Evolutionary conservation across 2,113 vertebrate species (phyloP), one percentile per base, ranked within the genome.

Genomic region (Lipophrys pholis): DNA sequence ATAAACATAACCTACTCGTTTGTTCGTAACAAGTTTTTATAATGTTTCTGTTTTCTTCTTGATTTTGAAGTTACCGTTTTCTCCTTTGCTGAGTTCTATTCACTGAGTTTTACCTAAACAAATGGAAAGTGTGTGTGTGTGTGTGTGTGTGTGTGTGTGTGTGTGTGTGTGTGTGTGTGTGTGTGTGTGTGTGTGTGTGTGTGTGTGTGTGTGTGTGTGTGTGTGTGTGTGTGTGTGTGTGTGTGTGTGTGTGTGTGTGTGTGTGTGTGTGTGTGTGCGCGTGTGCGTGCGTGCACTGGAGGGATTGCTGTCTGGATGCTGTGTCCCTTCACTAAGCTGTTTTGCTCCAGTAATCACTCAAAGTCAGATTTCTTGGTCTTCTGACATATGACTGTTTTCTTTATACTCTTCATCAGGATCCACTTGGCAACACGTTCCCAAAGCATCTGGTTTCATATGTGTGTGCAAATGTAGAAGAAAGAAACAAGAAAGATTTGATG

Each of bases 331-430:
- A 72, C 79, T 88, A 85, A 91, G 81, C 82, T 73, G n/a, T n/a
- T n/a, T n/a, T n/a, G n/a, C n/a, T n/a, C n/a, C n/a, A n/a, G n/a
- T n/a, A 91, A 87, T 89, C 87, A 85, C 56, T 71, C 76, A 81
- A 83, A 73, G 80, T 91, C 83, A 87, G 81, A 86, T 92, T 91
- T 91, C 63, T 91, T 91, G 90, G 89, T 84, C 67, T 69, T 8
- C 38, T 84, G 80, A 90, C 88, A 80, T 83, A 73, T 9, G 38
- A 82, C 73, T 84, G 83, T 66, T 68, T 14, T 57, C 69, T 63
- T 52, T 60, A 53, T 6, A 61, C 60, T 63, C 30, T 77, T 70
- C 42, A 39, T 76, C 73, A 73, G 53, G 52, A 70, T 30, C 0
- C 42, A 83, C 64, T 81, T 82, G 48, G 71, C 57, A 15, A 69